Conservation (phyloP, 1,140 invertebrate species). For the Sminthurides bifidus region DNA sequence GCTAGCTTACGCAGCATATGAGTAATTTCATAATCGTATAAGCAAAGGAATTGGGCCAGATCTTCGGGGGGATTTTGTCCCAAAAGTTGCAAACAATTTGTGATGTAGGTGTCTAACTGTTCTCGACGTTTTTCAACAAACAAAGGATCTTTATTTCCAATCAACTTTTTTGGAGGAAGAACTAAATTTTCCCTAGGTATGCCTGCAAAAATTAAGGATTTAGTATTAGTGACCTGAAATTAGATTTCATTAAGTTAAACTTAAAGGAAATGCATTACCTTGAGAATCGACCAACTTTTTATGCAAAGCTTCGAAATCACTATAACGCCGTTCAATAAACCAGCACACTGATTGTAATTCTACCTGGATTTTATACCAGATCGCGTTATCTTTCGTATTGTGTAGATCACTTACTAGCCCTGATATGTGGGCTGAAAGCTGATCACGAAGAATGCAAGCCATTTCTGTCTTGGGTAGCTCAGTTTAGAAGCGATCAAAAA, state of each 20-base stretch:
- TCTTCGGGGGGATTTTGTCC: slow-evolving; percentile 50
- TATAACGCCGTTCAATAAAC: slow-evolving; percentile 73
- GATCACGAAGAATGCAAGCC: slow-evolving; percentile 50
- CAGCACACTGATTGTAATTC: slow-evolving; percentile 58
- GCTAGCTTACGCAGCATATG: slow-evolving; percentile 68
- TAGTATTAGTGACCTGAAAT: not conserved
- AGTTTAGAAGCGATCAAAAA: no score
- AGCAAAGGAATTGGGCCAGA: slow-evolving; percentile 63
- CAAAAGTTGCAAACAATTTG: slow-evolving; percentile 58
- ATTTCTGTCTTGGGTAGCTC: no score
- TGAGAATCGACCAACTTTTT: slow-evolving; percentile 64
- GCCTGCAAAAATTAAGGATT: slow-evolving; percentile 33
- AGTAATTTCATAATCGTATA: slow-evolving; percentile 69
- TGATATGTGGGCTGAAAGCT: slow-evolving; percentile 45
- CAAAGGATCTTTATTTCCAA: slow-evolving; percentile 61
- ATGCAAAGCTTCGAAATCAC: slow-evolving; percentile 76
- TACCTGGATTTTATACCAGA: slow-evolving; percentile 55
- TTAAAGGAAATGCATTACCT: slow-evolving; percentile 34
- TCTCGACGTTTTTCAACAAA: slow-evolving; percentile 73
- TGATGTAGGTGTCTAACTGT: slow-evolving; percentile 67
- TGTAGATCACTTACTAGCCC: slow-evolving; percentile 44
- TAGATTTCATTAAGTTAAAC: no score
- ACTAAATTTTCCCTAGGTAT: slow-evolving; percentile 59
- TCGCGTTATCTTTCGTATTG: slow-evolving; percentile 43
- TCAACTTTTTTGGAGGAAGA: slow-evolving; percentile 79